A percentile compares a stretch with the other conserved stretches of the same genome.
phyloP scores from a whole-genome alignment of 2,113 vertebrate genomes.

The Phainopepla nitens region DNA sequence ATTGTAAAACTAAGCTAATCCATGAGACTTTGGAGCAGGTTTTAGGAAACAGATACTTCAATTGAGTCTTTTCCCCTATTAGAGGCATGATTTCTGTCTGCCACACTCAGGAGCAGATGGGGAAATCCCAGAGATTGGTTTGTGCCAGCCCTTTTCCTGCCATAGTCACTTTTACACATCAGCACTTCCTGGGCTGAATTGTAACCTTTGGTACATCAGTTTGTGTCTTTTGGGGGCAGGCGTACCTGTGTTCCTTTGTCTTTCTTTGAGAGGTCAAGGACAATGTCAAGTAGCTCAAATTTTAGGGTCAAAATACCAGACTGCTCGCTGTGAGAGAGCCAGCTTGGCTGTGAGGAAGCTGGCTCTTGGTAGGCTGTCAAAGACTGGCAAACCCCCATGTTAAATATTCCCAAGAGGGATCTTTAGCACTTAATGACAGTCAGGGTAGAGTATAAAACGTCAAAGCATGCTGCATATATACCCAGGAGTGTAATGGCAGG shows the following conservation, averaged over 20 bases:
- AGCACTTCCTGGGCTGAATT: background rate
- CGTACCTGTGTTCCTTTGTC: background rate
- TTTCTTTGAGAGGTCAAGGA: background rate
- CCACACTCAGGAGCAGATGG: background rate
- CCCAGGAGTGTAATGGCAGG: background rate
- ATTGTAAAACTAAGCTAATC: background rate
- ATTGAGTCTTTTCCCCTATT: background rate
- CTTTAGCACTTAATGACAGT: background rate
- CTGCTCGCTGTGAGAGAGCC: background rate
- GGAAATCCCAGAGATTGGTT: background rate
- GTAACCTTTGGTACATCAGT: background rate
- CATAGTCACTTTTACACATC: background rate
- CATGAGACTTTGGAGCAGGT: background rate
- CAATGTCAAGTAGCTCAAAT: background rate
- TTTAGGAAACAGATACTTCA: background rate
- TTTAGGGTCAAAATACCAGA: background rate
- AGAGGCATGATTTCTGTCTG: background rate
- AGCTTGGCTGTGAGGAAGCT: rapidly evolving
- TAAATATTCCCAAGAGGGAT: background rate
- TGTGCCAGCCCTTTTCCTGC: background rate
- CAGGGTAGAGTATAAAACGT: background rate
- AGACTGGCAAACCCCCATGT: background rate
- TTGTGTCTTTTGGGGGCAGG: background rate
- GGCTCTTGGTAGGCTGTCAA: background rate
- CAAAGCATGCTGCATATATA: background rate